Base-by-base conservation (phyloP, 2,888 invertebrate genomes). In the Amiota mariae region DNA sequence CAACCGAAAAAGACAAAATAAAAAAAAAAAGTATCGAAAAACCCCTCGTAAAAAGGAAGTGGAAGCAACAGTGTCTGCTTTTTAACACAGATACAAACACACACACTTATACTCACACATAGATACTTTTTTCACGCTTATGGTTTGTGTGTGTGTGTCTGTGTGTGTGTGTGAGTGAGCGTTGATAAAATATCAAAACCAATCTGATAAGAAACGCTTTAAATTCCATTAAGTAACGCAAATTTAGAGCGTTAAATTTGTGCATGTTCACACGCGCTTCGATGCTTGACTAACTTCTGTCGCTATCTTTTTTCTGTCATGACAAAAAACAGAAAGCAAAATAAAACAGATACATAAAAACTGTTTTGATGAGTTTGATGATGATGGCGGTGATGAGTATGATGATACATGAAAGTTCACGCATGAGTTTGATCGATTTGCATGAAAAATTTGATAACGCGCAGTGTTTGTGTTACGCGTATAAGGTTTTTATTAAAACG, bases 201-300 rank as follows among this genome's bases (percentile, higher is more conserved):
- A 88, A 88, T 88, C 86, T 87, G 88, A 88, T 89, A 88, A 88
- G 86, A 81, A 86, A 87, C 89, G 88, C 88, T 88, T 89, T 89
- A 85, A 89, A 86, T 89, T 88, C 87, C 89, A 87, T 89, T 87
- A 88, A 88, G 89, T 88, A 87, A 88, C 88, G 88, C 88, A 87
- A 89, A 88, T 89, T 88, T 88, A 87, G 87, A 87, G 87, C 85
- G 85, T 85, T 77, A 82, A 84, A 83, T 82, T 82, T 73, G 74
- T 68, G 66, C 48, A 48, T 54, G 67, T 68, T 68, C 67, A 68
- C 67, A 72, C 71, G 73, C 63, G 36, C 36, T 13, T 36, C 54
- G n/a, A 51, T 68, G 51, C 24, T n/a, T 54, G 9, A 20, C 13
- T 8, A 13, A 12, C 20, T 36, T 11, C 47, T 18, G n/a, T 2